phyloP scores from a whole-genome alignment of 2,888 invertebrate genomes.

The Sinodicranocentrus sp. region DNA sequence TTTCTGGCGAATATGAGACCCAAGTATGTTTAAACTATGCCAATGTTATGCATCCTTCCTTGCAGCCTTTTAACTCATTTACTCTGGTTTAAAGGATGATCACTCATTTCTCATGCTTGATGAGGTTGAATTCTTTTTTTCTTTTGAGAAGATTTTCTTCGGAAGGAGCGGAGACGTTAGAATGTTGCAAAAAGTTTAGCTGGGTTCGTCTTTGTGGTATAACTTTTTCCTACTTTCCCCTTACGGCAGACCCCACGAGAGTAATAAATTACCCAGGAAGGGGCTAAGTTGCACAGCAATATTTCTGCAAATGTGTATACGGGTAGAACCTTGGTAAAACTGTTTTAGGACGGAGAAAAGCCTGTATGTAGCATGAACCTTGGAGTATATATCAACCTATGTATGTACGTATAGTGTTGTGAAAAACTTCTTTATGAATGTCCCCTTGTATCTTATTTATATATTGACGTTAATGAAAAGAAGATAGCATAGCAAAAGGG shows the following conservation, averaged over 20 bases:
- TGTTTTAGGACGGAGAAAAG: no score
- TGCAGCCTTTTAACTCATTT: slow-evolving; percentile 21
- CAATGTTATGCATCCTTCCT: slow-evolving; percentile 35
- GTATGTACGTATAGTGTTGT: no score
- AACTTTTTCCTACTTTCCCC: slow-evolving; percentile 50
- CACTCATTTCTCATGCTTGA: slow-evolving; percentile 61
- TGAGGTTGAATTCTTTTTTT: slow-evolving; percentile 44
- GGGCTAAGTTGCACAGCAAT: slow-evolving; percentile 12
- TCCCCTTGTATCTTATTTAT: no score
- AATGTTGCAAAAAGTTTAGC: slow-evolving; percentile 58
- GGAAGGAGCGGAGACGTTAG: not conserved
- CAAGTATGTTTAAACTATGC: not conserved
- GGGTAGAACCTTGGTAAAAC: no score
- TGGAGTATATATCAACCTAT: no score
- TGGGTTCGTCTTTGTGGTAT: slow-evolving; percentile 31
- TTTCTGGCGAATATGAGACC: not conserved
- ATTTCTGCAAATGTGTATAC: slow-evolving; percentile 40
- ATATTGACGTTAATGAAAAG: no score
- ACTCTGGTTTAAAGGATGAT: slow-evolving; percentile 52
- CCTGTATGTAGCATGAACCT: no score
- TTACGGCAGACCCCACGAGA: slow-evolving; percentile 58
- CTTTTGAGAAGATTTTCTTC: not conserved
- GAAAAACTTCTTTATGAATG: no score
- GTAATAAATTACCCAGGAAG: slow-evolving; percentile 57
- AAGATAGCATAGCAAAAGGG: no score